Evolutionary conservation across 2,797 vertebrate genomes (phyloP).

Genomic region (Mus spretus): DNA sequence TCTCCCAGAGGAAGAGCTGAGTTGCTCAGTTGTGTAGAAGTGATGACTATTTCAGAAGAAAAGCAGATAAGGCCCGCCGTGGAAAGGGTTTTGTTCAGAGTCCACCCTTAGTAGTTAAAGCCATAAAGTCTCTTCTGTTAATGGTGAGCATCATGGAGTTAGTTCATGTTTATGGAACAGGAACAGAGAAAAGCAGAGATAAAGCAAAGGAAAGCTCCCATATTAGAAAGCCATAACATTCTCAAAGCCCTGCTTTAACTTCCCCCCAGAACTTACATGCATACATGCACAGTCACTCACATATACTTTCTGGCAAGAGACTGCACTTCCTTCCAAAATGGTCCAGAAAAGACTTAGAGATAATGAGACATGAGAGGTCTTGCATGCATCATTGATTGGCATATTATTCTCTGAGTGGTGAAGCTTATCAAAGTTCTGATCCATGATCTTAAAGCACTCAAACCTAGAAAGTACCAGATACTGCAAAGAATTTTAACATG

Average conservation of each 20-base stretch:
- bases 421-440: not conserved
- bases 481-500: not conserved
- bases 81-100: slow-evolving; percentile 19
- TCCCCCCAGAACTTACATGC: not conserved
- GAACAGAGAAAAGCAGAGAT: slow-evolving; percentile 3
- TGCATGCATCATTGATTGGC: not conserved
- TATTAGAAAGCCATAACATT: not conserved
- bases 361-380: not conserved
- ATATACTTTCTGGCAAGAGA: not conserved
- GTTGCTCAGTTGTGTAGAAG: not conserved
- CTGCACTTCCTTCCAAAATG: not conserved
- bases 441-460: not conserved
- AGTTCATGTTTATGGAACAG: not conserved
- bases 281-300: too few relatives aligned
- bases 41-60: not conserved
- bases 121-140: not conserved
- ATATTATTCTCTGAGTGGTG: not conserved
- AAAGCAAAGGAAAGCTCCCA: not conserved
- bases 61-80: not conserved
- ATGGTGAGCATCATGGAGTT: slow-evolving; percentile 6
- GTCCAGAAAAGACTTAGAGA: not conserved
- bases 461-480: not conserved
- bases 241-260: not conserved
- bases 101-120: not conserved
- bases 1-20: slow-evolving; percentile 10